Conservation (phyloP, 2,113 vertebrate species). For the Anarhynchus alexandrinus region DNA sequence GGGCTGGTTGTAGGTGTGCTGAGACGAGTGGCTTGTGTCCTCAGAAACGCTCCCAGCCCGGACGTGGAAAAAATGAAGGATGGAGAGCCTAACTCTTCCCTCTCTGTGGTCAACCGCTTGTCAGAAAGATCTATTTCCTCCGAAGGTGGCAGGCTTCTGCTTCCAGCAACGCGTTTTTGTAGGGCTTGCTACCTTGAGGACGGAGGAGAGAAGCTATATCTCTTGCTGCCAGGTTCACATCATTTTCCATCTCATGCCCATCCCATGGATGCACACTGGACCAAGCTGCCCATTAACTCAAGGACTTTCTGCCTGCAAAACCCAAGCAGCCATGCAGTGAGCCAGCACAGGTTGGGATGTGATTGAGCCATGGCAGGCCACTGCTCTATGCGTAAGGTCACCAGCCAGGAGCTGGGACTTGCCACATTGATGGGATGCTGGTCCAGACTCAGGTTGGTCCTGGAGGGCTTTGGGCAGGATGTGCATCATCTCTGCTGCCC, state of each 20-base stretch:
- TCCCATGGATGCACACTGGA: not conserved
- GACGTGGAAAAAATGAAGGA: not conserved
- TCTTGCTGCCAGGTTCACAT: not conserved
- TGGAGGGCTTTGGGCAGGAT: not conserved
- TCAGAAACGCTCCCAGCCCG: not conserved
- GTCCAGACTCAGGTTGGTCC: not conserved
- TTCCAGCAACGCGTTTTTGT: not conserved
- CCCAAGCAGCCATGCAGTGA: not conserved
- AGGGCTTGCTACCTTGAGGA: not conserved
- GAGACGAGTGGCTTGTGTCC: accelerated
- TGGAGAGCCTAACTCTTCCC: not conserved
- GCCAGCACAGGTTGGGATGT: accelerated
- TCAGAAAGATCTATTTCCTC: not conserved
- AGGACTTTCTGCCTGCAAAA: not conserved
- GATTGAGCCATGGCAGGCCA: not conserved
- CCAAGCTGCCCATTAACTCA: not conserved
- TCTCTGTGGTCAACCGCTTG: not conserved
- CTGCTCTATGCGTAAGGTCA: not conserved
- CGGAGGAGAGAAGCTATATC: not conserved
- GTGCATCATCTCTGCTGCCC: not conserved
- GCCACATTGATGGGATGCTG: not conserved
- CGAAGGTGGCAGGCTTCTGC: not conserved
- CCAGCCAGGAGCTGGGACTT: not conserved
- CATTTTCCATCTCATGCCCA: not conserved
- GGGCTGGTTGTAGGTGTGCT: not conserved